These are phyloP conservation scores for Danio jaintianensis DNA, from an alignment of 2,797 vertebrate species.

Conservation along the genomic window DNA sequence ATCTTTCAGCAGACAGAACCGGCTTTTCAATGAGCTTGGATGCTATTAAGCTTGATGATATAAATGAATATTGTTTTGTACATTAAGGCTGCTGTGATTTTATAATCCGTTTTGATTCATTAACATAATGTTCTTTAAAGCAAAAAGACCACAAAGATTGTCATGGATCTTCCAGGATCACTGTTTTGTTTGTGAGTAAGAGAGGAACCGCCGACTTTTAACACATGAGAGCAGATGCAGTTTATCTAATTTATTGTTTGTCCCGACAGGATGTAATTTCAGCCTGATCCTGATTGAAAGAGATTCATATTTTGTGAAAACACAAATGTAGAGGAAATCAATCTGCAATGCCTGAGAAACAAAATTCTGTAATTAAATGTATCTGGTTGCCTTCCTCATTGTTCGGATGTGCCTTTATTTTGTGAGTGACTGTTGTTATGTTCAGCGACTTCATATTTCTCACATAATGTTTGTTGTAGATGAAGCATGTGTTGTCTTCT, in stretches of 20 bases:
- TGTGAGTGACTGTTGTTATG: conserved; percentile 49
- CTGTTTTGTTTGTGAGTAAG: conserved; percentile 19
- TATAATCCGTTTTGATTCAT: background rate
- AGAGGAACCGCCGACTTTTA: background rate
- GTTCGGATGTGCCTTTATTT: conserved; percentile 52
- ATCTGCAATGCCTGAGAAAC: conserved; percentile 58
- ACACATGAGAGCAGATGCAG: conserved; percentile 24
- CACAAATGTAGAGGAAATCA: conserved; percentile 54
- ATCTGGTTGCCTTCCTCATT: conserved; percentile 75
- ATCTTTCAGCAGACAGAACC: background rate
- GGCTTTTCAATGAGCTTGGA: background rate
- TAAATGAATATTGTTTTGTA: conserved; percentile 9
- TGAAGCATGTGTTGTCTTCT: background rate
- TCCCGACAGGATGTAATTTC: conserved; percentile 75
- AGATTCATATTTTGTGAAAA: conserved; percentile 65
- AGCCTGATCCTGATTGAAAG: conserved; percentile 72
- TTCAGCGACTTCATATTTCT: conserved; percentile 42
- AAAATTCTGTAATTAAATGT: conserved; percentile 75
- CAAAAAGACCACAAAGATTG: background rate
- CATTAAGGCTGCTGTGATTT: background rate
- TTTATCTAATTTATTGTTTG: conserved; percentile 62
- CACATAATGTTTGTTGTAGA: conserved; percentile 41
- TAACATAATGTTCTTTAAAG: background rate
- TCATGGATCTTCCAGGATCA: conserved; percentile 4
- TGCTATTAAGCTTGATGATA: background rate